These are phyloP conservation scores for Steatocranus sp. DNA, from an alignment of 2,797 vertebrate genomes.

Conservation along the genomic window DNA sequence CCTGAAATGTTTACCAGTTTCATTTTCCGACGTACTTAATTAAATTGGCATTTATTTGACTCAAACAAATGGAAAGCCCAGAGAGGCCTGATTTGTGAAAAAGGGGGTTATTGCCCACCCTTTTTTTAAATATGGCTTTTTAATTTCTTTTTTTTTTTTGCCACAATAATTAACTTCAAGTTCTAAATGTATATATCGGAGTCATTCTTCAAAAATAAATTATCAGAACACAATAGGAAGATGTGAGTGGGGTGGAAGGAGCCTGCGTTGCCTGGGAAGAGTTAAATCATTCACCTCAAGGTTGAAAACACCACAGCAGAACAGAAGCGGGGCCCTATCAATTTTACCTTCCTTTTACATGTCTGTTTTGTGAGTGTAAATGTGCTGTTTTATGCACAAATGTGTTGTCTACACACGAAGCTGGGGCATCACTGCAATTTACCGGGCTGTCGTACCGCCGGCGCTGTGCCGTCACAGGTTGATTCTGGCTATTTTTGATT, in stretches of 20 bases:
- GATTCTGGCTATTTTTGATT: slow-evolving; percentile 67
- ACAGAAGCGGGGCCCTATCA: slow-evolving; percentile 37
- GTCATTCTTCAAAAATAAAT: slow-evolving; percentile 29
- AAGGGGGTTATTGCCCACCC: slow-evolving; percentile 11
- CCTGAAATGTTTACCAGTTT: slow-evolving; percentile 74
- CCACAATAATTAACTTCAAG: slow-evolving; percentile 58
- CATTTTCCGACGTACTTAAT: slow-evolving; percentile 62
- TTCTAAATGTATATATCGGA: slow-evolving; percentile 27
- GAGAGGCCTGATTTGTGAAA: slow-evolving; percentile 48
- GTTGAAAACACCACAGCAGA: slow-evolving; percentile 48
- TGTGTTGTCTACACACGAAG: slow-evolving; percentile 64
- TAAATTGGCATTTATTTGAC: slow-evolving; percentile 67
- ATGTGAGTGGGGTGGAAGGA: background rate
- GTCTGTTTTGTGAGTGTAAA: slow-evolving; percentile 33
- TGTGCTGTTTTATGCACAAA: slow-evolving; percentile 38
- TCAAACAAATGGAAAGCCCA: slow-evolving; percentile 55
- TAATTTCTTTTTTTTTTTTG: slow-evolving; percentile 22
- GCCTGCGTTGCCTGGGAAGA: slow-evolving; percentile 32
- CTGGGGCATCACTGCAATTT: slow-evolving; percentile 45
- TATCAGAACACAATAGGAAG: slow-evolving; percentile 40
- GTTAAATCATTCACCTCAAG: slow-evolving; percentile 63
- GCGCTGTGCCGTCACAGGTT: slow-evolving; percentile 46
- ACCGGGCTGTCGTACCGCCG: slow-evolving; percentile 52
- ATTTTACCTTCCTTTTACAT: slow-evolving; percentile 15
- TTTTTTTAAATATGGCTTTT: slow-evolving; percentile 38